Evolutionary conservation across 2,888 invertebrate species (phyloP), one percentile per base, ranked within the genome.

Genomic region (Mesorhabditis belari): DNA sequence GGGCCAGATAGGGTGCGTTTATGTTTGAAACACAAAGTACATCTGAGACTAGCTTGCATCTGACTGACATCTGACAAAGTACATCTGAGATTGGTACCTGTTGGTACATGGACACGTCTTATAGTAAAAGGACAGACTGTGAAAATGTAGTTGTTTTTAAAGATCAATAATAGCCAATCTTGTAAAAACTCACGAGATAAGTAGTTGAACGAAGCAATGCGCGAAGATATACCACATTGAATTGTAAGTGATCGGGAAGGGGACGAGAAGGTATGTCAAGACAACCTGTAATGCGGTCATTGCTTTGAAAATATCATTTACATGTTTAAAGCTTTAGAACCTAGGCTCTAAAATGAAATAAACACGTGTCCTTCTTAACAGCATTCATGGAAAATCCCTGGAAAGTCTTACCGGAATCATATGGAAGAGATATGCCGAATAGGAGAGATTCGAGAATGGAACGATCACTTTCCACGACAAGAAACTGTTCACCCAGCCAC

Each of bases 371-470:
- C n/a, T n/a, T n/a, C n/a, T n/a, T n/a, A n/a, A n/a, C n/a, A n/a
- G n/a, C n/a, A n/a, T n/a, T n/a, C n/a, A n/a, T n/a, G n/a, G n/a
- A n/a, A n/a, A n/a, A n/a, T n/a, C n/a, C n/a, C n/a, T n/a, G n/a
- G n/a, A n/a, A n/a, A n/a, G n/a, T 17, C 44, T 35, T 17, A 81
- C 81, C 4, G 81, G 76, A 12, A 81, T 79, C 73, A 81, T 77
- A 64, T 81, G 81, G 64, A 81, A 71, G 17, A 81, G 67, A 60
- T 81, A 81, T 24, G 70, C 68, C 60, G 80, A 74, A 65, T 80
- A 81, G 57, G 76, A 74, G 26, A 81, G 69, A 24, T 73, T 73
- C 27, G 80, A 78, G 4, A 81, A 63, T 4, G 81, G 80, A 28
- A 81, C 63, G 26, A 81, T 70, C 23, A 65, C 63, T 26, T 73